phyloP scores from a whole-genome alignment of 2,888 invertebrate species.

The Pterostichus madidus region DNA sequence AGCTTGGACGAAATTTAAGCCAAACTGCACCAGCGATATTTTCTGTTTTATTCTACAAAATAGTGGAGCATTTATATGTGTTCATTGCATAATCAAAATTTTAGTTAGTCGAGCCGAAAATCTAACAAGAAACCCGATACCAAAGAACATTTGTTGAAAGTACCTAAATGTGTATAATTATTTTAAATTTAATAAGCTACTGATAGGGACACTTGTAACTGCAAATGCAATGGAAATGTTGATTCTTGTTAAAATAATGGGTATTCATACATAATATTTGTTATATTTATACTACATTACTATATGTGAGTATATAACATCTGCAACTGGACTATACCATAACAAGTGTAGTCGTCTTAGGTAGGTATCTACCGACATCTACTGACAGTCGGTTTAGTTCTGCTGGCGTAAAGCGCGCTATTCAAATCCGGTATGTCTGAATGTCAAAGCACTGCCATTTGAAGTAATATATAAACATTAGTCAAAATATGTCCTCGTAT shows the following conservation, averaged over 20 bases:
- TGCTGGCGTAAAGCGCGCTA: slow-evolving; percentile 49
- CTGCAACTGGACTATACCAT: neutral
- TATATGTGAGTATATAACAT: slow-evolving; percentile 35
- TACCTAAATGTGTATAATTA: slow-evolving; percentile 49
- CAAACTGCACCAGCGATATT: slow-evolving; percentile 12
- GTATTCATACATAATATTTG: slow-evolving; percentile 48
- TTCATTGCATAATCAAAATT: slow-evolving; percentile 53
- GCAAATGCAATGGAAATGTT: slow-evolving; percentile 50
- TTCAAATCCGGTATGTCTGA: slow-evolving; percentile 57
- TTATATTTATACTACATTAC: slow-evolving; percentile 39
- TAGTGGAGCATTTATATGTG: slow-evolving; percentile 19
- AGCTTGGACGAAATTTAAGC: slow-evolving; percentile 20
- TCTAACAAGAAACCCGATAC: slow-evolving; percentile 17
- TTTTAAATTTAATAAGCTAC: slow-evolving; percentile 27
- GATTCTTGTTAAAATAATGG: slow-evolving; percentile 44
- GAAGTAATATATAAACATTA: slow-evolving; percentile 63
- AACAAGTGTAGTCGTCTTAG: slow-evolving; percentile 5
- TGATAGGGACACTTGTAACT: slow-evolving; percentile 40
- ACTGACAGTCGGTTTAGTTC: neutral
- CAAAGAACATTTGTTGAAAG: slow-evolving; percentile 50
- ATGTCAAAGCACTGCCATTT: slow-evolving; percentile 67
- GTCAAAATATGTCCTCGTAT: slow-evolving; percentile 57
- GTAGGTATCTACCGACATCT: slow-evolving; percentile 36
- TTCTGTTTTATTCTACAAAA: neutral
- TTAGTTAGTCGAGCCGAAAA: slow-evolving; percentile 24